A percentile compares a stretch with the other conserved stretches of the same genome.
These are phyloP conservation scores for Misgurnus mizolepis DNA, from an alignment of 2,113 vertebrate species.

Conservation along the genomic window DNA sequence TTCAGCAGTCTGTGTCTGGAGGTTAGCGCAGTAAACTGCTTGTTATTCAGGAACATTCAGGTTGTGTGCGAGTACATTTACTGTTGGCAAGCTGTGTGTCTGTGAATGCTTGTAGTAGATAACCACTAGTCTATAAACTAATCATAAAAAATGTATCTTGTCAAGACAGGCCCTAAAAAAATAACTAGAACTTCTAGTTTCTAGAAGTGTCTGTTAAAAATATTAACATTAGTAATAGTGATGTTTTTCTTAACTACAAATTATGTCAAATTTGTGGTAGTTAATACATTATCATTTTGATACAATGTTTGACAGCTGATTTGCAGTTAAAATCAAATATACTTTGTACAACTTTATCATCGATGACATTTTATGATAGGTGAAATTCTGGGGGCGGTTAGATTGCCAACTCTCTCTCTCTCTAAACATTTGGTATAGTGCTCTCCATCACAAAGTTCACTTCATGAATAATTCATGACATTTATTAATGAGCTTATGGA, in stretches of 20 bases:
- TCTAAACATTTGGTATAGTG: constrained; percentile 32
- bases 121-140: no score
- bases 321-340: neutral
- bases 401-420: constrained; percentile 10
- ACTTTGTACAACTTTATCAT: neutral
- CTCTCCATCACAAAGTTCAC: constrained; percentile 28
- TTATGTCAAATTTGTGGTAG: neutral
- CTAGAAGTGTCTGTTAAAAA: no score
- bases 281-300: neutral
- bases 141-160: neutral
- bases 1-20: neutral
- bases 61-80: neutral
- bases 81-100: neutral
- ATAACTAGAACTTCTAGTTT: no score
- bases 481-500: constrained; percentile 59
- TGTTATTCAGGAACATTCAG: neutral
- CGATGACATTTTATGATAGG: neutral
- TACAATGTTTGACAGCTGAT: neutral
- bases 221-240: no score
- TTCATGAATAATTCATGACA: constrained; percentile 52
- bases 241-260: neutral
- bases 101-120: no score
- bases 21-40: neutral
- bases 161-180: no score
- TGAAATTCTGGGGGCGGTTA: neutral